A percentile compares a stretch with the other conserved stretches of the same genome.
Evolutionary conservation across 1,140 invertebrate genomes (phyloP).

Genomic region (Drosophila sproati): DNA sequence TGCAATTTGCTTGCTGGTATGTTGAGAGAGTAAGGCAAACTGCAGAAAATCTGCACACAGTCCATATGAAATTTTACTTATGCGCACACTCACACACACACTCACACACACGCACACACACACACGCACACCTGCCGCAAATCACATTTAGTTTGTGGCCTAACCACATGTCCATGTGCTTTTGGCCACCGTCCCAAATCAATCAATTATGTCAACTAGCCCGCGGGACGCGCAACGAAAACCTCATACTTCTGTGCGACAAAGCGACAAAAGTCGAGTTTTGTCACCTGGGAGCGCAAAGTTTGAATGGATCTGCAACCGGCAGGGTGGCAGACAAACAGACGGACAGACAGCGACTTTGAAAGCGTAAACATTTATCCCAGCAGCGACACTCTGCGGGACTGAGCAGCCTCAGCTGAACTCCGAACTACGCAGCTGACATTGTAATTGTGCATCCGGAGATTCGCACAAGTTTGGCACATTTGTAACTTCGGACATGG

Average conservation of each 20-base stretch:
- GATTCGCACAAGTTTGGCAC: conserved; percentile 62
- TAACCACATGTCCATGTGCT: conserved; percentile 1
- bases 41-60: conserved; percentile 2
- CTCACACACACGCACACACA: conserved; percentile 12
- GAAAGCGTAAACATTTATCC: conserved; percentile 40
- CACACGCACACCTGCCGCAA: conserved; percentile 21
- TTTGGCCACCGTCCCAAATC: conserved; percentile 47
- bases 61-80: conserved; percentile 3
- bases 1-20: not conserved
- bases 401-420: not conserved
- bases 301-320: conserved; percentile 45
- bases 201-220: conserved; percentile 52
- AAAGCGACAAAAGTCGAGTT: not conserved
- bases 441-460: conserved; percentile 42
- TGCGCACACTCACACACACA: conserved; percentile 19
- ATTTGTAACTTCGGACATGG: conserved; percentile 63
- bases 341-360: conserved; percentile 45
- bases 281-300: conserved; percentile 53
- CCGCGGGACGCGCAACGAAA: conserved; percentile 37
- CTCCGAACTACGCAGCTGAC: not conserved
- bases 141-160: conserved; percentile 44
- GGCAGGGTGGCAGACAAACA: not conserved
- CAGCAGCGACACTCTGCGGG: conserved; percentile 3
- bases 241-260: conserved; percentile 22
- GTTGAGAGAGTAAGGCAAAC: too few species aligned